Evolutionary conservation across 1,140 invertebrate species (phyloP).

Genomic region (Drosophila eugracilis): DNA sequence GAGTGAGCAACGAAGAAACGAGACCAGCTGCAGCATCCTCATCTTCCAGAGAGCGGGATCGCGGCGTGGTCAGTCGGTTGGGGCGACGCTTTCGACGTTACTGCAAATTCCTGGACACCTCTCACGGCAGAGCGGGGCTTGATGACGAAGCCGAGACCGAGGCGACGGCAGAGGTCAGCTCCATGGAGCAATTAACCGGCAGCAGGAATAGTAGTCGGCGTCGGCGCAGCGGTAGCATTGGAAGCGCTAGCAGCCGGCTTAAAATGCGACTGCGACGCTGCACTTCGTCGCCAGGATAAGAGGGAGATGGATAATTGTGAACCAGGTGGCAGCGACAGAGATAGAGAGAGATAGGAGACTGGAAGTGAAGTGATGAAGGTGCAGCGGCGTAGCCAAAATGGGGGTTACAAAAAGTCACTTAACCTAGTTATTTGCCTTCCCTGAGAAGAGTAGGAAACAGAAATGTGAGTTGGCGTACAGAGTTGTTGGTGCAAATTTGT

Average conservation of each 20-base stretch:
- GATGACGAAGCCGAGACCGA: conserved; percentile 16
- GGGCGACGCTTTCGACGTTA: conserved; percentile 58
- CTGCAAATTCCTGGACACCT: conserved; percentile 24
- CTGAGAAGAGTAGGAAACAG: too few species aligned
- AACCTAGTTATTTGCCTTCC: neutral
- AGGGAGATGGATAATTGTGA: conserved; percentile 9
- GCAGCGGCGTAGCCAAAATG: neutral
- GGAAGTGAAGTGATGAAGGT: conserved; percentile 18
- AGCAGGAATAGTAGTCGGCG: conserved; percentile 50
- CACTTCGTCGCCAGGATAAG: conserved; percentile 67
- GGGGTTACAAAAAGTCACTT: conserved; percentile 2
- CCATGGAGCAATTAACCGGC: conserved; percentile 59
- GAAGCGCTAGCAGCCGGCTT: conserved; percentile 58
- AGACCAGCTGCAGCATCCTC: neutral
- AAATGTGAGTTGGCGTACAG: conserved; percentile 15
- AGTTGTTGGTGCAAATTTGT: conserved; percentile 33
- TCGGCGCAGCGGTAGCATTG: conserved; percentile 63
- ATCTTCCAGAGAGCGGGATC: neutral
- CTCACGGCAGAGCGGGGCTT: neutral
- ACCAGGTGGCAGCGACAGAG: conserved; percentile 15
- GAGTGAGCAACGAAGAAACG: neutral
- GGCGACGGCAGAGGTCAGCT: conserved; percentile 34
- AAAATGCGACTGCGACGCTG: conserved; percentile 67
- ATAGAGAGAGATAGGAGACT: conserved; percentile 37
- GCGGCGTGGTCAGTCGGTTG: conserved; percentile 55